These are phyloP conservation scores for Polietes domitor DNA, from an alignment of 2,888 invertebrate genomes.

Conservation along the genomic window DNA sequence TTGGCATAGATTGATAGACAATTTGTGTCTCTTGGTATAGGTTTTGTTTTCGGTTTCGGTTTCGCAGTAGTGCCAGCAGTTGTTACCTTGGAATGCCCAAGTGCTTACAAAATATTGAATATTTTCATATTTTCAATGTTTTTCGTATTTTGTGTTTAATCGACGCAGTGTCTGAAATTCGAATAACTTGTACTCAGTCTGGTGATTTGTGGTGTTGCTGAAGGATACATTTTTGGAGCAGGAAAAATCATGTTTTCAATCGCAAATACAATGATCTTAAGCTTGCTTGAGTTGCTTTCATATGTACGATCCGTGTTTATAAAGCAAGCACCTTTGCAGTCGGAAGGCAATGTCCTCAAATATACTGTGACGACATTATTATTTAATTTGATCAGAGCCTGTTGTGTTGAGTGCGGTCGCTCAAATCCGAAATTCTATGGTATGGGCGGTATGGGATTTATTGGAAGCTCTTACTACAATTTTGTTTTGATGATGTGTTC, in stretches of 20 bases:
- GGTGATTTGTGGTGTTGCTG: neutral
- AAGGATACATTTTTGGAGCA: neutral
- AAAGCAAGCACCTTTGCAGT: too few species aligned
- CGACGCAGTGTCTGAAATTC: neutral
- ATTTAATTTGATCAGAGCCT: too few species aligned
- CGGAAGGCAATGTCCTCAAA: too few species aligned
- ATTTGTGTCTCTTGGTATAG: conserved; percentile 38
- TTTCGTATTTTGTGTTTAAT: neutral
- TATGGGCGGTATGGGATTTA: too few species aligned
- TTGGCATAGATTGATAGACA: conserved; percentile 57
- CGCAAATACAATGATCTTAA: neutral
- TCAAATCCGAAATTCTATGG: too few species aligned
- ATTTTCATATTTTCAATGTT: conserved; percentile 24
- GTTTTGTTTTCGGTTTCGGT: neutral
- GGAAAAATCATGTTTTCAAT: neutral
- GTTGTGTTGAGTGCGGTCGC: too few species aligned
- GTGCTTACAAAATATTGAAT: conserved; percentile 6
- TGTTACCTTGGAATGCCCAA: conserved; percentile 29
- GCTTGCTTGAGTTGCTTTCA: too few species aligned
- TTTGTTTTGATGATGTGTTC: too few species aligned
- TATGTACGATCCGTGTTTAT: too few species aligned
- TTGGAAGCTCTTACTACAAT: too few species aligned
- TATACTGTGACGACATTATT: too few species aligned
- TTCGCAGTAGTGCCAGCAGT: neutral
- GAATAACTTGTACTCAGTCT: neutral